phyloP scores from a whole-genome alignment of 2,113 vertebrate species.

The Lepidothrix coronata region DNA sequence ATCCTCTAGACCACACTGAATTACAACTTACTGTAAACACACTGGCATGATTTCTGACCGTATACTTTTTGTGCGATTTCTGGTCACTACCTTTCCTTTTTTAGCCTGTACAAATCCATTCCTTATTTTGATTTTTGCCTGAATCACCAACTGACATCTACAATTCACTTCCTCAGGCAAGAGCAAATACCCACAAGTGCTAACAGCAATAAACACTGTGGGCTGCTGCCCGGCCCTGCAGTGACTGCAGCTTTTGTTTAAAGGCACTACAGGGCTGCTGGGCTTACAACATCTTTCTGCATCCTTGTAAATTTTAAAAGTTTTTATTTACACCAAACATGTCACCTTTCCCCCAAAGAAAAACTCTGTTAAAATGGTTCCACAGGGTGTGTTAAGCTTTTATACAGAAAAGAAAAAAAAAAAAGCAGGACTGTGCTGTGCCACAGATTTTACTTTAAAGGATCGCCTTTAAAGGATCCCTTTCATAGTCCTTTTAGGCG shows the following conservation, averaged over 20 bases:
- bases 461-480: slow-evolving; percentile 6
- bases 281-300: neutral
- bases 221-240: neutral
- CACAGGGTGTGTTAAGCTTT: neutral
- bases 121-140: slow-evolving; percentile 24
- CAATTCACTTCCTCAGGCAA: slow-evolving; percentile 2
- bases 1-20: neutral
- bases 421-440: neutral
- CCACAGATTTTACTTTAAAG: neutral
- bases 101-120: neutral
- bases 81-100: neutral
- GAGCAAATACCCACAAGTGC: slow-evolving; percentile 6
- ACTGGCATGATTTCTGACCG: neutral
- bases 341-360: neutral
- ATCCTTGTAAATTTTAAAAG: neutral
- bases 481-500: slow-evolving; percentile 9
- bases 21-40: neutral
- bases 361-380: neutral
- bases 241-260: slow-evolving; percentile 17
- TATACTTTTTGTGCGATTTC: neutral
- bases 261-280: neutral
- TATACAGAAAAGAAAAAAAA: neutral
- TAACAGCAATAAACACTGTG: slow-evolving; percentile 7
- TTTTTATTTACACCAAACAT: slow-evolving; percentile 13
- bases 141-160: neutral